These are phyloP conservation scores for Leptobrachium leishanense DNA, from an alignment of 2,113 vertebrate genomes.

Conservation along the genomic window DNA sequence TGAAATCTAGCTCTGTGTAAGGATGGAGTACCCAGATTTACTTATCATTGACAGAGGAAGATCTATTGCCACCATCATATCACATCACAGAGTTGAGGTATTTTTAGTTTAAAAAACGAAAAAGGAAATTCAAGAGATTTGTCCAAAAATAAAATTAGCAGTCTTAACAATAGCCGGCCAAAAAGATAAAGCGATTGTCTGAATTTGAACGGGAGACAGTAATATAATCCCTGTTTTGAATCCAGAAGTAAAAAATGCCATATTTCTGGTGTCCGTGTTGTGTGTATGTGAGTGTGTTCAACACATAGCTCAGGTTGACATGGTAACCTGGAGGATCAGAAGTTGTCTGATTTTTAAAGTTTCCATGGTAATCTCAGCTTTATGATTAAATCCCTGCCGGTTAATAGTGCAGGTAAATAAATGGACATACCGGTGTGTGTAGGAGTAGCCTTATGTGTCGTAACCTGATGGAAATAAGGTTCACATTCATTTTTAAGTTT, in stretches of 20 bases:
- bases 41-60: too few species aligned
- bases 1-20: too few species aligned
- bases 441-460: slow-evolving; percentile 14
- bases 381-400: slow-evolving; percentile 32
- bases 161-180: background rate
- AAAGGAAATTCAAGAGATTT: background rate
- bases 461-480: background rate
- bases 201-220: background rate
- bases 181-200: background rate
- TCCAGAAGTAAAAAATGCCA: slow-evolving; percentile 6
- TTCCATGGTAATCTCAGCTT: slow-evolving; percentile 40
- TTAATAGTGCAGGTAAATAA: slow-evolving; percentile 33
- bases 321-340: slow-evolving; percentile 35
- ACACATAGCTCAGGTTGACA: slow-evolving; percentile 24
- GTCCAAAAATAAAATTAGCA: background rate
- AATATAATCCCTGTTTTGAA: background rate
- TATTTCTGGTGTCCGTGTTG: background rate
- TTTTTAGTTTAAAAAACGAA: too few species aligned
- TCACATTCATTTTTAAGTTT: background rate
- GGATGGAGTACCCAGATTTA: too few species aligned
- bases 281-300: slow-evolving; percentile 11
- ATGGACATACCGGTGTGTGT: slow-evolving; percentile 15
- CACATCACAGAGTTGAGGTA: too few species aligned
- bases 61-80: too few species aligned
- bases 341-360: slow-evolving; percentile 36